Base-by-base conservation (phyloP, 2,888 invertebrate genomes). In the Trilocha varians region DNA sequence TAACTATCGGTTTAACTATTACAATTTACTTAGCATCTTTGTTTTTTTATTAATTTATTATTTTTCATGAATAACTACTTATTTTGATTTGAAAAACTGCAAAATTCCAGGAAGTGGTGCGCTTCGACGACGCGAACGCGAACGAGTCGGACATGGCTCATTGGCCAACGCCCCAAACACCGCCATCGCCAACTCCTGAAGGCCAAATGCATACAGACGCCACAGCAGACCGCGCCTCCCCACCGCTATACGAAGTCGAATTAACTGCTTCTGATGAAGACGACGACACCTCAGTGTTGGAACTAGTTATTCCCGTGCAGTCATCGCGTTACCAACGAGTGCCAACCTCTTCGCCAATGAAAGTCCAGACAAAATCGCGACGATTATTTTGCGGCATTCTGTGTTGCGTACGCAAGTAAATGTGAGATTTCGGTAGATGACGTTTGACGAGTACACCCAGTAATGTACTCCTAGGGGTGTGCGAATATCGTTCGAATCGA, bases 241-340 rank as follows among this genome's bases (percentile, higher is more conserved):
- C 84, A 0, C 76, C 77, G 0, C 71, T 84, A 2, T 77, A 62
- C 45, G 84, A 82, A 50, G 74, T 84, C 3, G 84, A 84, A 42
- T 62, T 84, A 3, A 83, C 84, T 0, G 78, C 84, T 0, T 84
- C 84, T 0, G 84, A 84, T 15, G 84, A 85, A 51, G 85, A 85
- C 1, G 83, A 83, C 13, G 84, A 84, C 17, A 65, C 48, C 0
- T 83, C 84, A 0, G 72, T 79, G 0, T 50, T 84, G 1, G 84
- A 85, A 41, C 62, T 85, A 39, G 82, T 85, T 2, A 83, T 84
- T 3, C 84, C 83, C 0, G 66, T 79, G 55, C 70, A 74, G 36
- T 52, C 59, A 0, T 57, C 69, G 0, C 57, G 68, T 11, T 73
- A 77, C 45, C 66, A 72, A 36, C 54, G 73, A 6, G 70, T 77